These are phyloP conservation scores for Montipora capitata DNA, from an alignment of 92 coral and sea anemone species.

Conservation along the genomic window DNA sequence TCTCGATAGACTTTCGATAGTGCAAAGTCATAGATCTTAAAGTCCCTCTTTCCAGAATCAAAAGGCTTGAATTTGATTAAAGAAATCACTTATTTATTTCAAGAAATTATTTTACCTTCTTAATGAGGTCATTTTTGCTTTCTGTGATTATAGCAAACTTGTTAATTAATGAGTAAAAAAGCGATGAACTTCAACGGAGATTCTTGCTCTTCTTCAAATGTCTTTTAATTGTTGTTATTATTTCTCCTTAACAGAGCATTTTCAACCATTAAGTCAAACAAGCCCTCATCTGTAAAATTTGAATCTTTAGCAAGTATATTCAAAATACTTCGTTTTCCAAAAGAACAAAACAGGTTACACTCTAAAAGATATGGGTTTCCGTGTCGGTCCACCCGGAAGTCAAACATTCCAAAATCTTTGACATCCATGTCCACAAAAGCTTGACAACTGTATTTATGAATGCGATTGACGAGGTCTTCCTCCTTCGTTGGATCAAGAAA, in stretches of 20 bases:
- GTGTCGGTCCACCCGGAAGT: conserved; percentile 28
- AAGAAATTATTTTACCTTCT: no score
- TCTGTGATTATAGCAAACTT: no score
- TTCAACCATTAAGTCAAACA: conserved; percentile 16
- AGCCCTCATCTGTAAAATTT: conserved; percentile 7
- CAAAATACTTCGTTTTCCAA: neutral
- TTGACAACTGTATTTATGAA: conserved; percentile 20
- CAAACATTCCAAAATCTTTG: conserved; percentile 20
- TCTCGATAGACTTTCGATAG: no score
- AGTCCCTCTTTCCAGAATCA: no score
- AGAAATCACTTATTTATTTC: no score
- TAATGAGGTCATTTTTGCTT: no score
- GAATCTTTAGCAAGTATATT: neutral
- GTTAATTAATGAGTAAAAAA: no score
- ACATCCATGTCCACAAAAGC: conserved; percentile 17
- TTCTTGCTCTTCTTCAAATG: no score
- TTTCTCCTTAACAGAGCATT: conserved; percentile 11
- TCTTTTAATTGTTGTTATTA: neutral
- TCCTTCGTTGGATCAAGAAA: neutral
- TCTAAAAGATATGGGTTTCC: conserved; percentile 31
- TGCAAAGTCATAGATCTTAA: no score
- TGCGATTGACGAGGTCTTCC: conserved; percentile 1
- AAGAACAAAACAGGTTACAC: conserved; percentile 21
- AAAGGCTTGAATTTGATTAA: no score
- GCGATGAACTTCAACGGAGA: no score